Conservation (phyloP, 2,888 invertebrate genomes). For the Lithodes maja region DNA sequence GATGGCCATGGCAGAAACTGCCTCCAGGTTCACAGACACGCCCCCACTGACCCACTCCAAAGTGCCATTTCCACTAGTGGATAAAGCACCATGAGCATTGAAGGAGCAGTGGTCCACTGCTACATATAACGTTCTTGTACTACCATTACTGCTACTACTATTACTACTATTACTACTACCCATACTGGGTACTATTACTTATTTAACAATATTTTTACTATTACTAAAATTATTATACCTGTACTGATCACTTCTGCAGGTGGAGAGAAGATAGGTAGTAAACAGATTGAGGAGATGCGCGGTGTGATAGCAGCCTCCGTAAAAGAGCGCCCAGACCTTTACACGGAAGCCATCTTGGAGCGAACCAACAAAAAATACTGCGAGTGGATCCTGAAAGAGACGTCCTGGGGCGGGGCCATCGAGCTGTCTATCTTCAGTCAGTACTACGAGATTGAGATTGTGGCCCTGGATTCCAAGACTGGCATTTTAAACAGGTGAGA, state of each 20-base stretch:
- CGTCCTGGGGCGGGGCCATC: constrained; percentile 97
- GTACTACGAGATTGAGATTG: constrained; percentile 93
- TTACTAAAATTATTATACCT: too few species aligned
- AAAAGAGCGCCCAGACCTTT: constrained; percentile 83
- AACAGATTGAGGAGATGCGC: constrained; percentile 80
- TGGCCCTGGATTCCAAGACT: constrained; percentile 93
- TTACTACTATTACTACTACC: too few species aligned
- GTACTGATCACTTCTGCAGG: constrained; percentile 27
- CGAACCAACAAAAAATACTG: constrained; percentile 90
- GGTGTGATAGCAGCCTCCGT: constrained; percentile 91
- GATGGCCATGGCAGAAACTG: too few species aligned
- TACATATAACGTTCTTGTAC: too few species aligned
- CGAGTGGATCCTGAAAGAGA: constrained; percentile 90
- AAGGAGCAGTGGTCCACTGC: too few species aligned
- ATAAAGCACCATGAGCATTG: too few species aligned
- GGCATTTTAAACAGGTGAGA: constrained; percentile 87
- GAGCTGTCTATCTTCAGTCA: constrained; percentile 90
- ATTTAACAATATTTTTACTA: too few species aligned
- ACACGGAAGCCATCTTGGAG: constrained; percentile 90
- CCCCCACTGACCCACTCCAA: too few species aligned
- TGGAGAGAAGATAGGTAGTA: constrained; percentile 37
- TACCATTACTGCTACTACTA: too few species aligned
- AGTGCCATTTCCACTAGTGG: too few species aligned
- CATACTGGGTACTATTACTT: too few species aligned
- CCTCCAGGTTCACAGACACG: too few species aligned